Evolutionary conservation across 53 echinoderm and acorn worm genomes (phyloP), one percentile per base, ranked within the genome.

Genomic region (Holothuria scabra): DNA sequence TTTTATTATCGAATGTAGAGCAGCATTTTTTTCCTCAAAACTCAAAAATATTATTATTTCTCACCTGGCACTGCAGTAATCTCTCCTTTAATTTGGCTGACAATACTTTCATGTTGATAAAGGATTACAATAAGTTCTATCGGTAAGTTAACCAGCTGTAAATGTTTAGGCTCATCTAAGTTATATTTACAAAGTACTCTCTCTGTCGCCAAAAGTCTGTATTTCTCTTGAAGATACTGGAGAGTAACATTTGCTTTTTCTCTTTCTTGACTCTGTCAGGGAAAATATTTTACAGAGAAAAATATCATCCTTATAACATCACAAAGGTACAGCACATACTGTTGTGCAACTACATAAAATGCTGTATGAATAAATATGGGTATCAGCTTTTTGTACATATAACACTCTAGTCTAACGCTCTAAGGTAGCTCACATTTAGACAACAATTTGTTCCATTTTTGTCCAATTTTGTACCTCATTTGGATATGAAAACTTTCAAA

Each of bases 31-130:
- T 41, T 41, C 0, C 0, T 5, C 0, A 41, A 41, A 41, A 8
- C 14, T 16, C 16, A 1, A 52, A 1, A 52, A 52, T 7, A 44
- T 52, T 3, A 52, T 1, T 9, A 12, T 55, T 22, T 19, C 61
- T 32, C 56, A 89, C 90, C 90, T 83, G 87, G 90, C 5, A 87
- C 55, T 20, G 64, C 65, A 44, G 71, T 59, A 11, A 64, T 49
- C 55, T 81, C 83, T 82, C 82, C 89, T 31, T 70, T 66, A 28
- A 67, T 91, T 60, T 85, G 74, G 32, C 74, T 71, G 63, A 91
- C 91, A 21, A 94, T 90, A 55, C 89, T 90, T 30, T 48, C 46
- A 65, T 94, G 94, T 76, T 94, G 89, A 82, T 94, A 94, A 62
- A 94, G 79, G 26, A 75, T 86, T 34, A 87, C 87, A 49, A 92